These are phyloP conservation scores for Ochropacha duplaris DNA, from an alignment of 2,888 invertebrate genomes.

Conservation along the genomic window DNA sequence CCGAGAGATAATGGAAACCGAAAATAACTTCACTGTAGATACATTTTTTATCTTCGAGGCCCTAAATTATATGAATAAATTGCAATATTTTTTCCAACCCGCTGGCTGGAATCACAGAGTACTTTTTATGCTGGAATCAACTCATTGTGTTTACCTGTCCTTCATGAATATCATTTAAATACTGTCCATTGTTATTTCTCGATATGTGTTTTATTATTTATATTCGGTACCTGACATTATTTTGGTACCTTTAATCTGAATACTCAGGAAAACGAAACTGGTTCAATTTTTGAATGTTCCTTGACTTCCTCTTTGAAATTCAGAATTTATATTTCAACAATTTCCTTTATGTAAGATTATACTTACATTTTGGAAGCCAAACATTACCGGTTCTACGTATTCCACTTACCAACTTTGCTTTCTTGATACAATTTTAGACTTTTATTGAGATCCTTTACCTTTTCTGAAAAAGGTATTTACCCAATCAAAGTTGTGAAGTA, in stretches of 20 bases:
- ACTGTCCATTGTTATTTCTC: too few relatives aligned
- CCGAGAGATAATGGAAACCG: not conserved
- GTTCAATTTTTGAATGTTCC: too few relatives aligned
- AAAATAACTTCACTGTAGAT: not conserved
- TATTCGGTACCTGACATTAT: too few relatives aligned
- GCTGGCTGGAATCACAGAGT: too few relatives aligned
- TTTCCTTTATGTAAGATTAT: not conserved
- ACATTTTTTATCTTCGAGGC: too few relatives aligned
- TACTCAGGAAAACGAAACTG: too few relatives aligned
- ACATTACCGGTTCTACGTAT: not conserved
- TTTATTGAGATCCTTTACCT: slow-evolving; percentile 1
- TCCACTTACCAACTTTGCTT: not conserved
- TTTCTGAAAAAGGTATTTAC: slow-evolving; percentile 19
- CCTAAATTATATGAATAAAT: not conserved
- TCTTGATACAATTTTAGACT: not conserved
- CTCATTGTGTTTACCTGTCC: too few relatives aligned
- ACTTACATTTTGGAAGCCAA: not conserved
- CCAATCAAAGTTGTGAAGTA: slow-evolving; percentile 48
- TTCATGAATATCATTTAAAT: too few relatives aligned
- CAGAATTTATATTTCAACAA: not conserved
- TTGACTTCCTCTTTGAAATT: not conserved
- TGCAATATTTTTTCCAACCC: not conserved
- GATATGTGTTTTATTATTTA: too few relatives aligned
- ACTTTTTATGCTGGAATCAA: too few relatives aligned
- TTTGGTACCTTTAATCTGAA: too few relatives aligned